Base-by-base conservation (phyloP, 2,888 invertebrate species). In the Eustalomyia histrio region DNA sequence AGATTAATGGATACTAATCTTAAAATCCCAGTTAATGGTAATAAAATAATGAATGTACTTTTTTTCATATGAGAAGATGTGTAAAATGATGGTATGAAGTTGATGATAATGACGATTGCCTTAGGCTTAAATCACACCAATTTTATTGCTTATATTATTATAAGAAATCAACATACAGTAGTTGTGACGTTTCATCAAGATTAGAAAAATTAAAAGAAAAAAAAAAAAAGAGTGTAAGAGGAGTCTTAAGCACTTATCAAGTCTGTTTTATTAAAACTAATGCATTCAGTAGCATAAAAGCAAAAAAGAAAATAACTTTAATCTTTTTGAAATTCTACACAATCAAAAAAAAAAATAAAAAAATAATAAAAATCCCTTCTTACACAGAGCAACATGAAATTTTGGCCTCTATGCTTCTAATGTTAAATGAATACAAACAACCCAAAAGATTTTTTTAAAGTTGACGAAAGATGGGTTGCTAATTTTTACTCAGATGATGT, bases 1-100 rank as follows among this genome's bases (percentile, higher is more conserved):
- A 61, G 78, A 79, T 79, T 67, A 39, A 33, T 52, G 61, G 53
- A 57, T 73, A 73, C 67, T 79, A 79, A 79, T 79, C 78, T 79
- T 68, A 60, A 68, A 79, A 73, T 79, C 72, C 78, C 64, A 67
- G 55, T 61, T 68, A 52, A 64, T 29, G 72, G 72, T 79, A 73
- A 79, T 79, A 79, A 79, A 79, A 73, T 79, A 79, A 79, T 79
- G 67, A 73, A 47, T 79, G 61, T 61, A 55, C 63, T 67, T 61
- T 52, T 18, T 55, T 14, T 35, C 29, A 29, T 29, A 29, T 29
- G 29, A 29, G 29, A 29, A 29, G 4, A 29, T 7, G 7, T 1
- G 4, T 29, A 29, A 7, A 29, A 29, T 29, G 3, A 29, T 29
- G 29, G 29, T 29, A 29, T 60, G 39, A 65, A 35, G 14, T 47